A percentile compares a stretch with the other conserved stretches of the same genome.
These are phyloP conservation scores for Anaspis maculata DNA, from an alignment of 2,888 invertebrate species.

Conservation along the genomic window DNA sequence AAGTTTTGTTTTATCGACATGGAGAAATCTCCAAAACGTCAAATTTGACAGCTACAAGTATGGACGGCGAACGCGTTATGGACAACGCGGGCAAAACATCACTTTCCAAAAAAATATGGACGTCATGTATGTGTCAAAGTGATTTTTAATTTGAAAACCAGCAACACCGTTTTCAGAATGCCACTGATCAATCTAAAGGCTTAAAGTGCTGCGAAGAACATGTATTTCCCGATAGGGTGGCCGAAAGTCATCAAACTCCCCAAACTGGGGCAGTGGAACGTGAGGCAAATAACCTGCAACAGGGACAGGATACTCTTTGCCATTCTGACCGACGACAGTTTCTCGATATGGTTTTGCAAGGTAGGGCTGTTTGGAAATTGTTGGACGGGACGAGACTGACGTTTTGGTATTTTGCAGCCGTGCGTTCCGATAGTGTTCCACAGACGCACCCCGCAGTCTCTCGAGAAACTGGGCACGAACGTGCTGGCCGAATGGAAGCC, in stretches of 20 bases:
- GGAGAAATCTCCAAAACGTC: no score
- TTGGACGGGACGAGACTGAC: no score
- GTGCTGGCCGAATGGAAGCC: constrained; percentile 88
- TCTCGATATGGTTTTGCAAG: constrained; percentile 86
- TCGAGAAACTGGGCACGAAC: constrained; percentile 74
- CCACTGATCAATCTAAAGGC: constrained; percentile 4
- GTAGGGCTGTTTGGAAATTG: constrained; percentile 49
- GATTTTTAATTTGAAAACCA: constrained; percentile 6
- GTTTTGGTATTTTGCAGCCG: no score
- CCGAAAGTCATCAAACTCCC: constrained; percentile 79
- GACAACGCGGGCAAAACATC: background rate
- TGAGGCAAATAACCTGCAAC: constrained; percentile 79
- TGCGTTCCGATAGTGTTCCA: constrained; percentile 83
- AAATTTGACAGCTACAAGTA: no score
- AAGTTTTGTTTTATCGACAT: no score
- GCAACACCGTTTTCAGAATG: no score
- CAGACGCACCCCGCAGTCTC: constrained; percentile 65
- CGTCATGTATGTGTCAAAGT: constrained; percentile 1
- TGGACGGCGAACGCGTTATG: background rate
- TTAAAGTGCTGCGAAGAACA: constrained; percentile 30
- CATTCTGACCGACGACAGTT: constrained; percentile 66
- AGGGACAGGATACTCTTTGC: constrained; percentile 86
- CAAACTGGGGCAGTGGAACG: constrained; percentile 54
- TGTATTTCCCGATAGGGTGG: constrained; percentile 95
- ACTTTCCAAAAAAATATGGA: constrained; percentile 3